Base-by-base conservation (phyloP, 2,888 invertebrate species). In the Microctonus hyperodae region DNA sequence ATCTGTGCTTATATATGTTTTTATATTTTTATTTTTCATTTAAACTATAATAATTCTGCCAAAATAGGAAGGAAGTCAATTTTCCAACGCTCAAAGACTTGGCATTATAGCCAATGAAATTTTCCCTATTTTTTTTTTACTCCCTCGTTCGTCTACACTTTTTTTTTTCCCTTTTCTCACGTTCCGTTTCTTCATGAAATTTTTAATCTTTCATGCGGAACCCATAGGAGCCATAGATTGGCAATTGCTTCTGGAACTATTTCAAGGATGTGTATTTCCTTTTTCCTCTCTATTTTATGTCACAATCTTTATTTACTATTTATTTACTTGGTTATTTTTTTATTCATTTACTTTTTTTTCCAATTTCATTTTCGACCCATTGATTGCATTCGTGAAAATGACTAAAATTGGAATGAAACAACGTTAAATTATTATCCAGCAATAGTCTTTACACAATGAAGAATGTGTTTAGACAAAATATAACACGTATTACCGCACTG, bases 401-500 rank as follows among this genome's bases (percentile, higher is more conserved):
- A 6, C n/a, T 13, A 44, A 23, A 40, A 40, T 6, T 40, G 9
- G 44, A 61, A 28, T 28, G n/a, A 33, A 51, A 60, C 28, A 40
- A 53, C 44, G 40, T 60, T 65, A 55, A 65, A 55, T 60, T 55
- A 65, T 65, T 53, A 58, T 60, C 22, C 51, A 44, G 16, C 20
- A 35, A n/a, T n/a, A 31, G 44, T 60, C 60, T 60, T 67, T 69
- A 68, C 65, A 72, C 69, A 72, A 72, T 72, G 69, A 64, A 63
- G 66, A 72, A 72, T 72, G 69, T 65, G 13, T 58, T 57, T 64
- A 50, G 69, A 69, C 73, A 73, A 74, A 73, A 67, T 44, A 16
- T 44, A n/a, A 72, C 74, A 74, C 73, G 74, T 73, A 75, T 70
- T 74, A 74, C 75, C 74, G 75, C 75, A 75, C 72, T 75, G 75